phyloP scores from a whole-genome alignment of 2,113 vertebrate species.

The Dasyornis broadbenti region DNA sequence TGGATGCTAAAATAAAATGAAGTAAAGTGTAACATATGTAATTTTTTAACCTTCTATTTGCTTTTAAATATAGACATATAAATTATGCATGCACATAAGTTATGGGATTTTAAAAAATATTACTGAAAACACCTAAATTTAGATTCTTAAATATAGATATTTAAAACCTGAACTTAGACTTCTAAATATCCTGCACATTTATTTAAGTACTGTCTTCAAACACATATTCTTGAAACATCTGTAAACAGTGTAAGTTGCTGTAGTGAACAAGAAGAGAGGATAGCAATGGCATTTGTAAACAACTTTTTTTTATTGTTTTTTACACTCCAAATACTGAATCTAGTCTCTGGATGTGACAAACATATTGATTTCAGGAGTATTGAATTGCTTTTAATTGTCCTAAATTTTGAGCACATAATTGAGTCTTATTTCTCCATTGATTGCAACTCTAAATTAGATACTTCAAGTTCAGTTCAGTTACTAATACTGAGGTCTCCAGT shows the following conservation, averaged over 20 bases:
- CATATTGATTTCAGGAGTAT: background rate
- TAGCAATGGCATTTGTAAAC: background rate
- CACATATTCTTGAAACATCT: background rate
- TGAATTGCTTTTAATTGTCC: background rate
- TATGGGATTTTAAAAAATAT: background rate
- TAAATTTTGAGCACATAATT: background rate
- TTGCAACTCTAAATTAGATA: background rate
- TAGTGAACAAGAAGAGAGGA: background rate
- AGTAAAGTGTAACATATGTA: background rate
- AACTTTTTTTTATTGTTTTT: background rate
- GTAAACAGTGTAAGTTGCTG: background rate
- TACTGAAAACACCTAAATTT: background rate
- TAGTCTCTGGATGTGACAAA: background rate
- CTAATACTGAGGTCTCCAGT: background rate
- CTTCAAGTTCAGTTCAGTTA: background rate
- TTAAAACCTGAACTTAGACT: background rate
- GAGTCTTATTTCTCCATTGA: background rate
- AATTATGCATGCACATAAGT: background rate
- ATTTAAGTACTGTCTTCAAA: background rate
- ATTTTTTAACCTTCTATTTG: background rate
- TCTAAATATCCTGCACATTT: accelerated
- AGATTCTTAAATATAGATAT: background rate
- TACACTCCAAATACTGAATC: background rate
- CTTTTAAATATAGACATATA: background rate
- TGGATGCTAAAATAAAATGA: background rate